phyloP scores from a whole-genome alignment of 2,113 vertebrate species.

The Onychostoma macrolepis region DNA sequence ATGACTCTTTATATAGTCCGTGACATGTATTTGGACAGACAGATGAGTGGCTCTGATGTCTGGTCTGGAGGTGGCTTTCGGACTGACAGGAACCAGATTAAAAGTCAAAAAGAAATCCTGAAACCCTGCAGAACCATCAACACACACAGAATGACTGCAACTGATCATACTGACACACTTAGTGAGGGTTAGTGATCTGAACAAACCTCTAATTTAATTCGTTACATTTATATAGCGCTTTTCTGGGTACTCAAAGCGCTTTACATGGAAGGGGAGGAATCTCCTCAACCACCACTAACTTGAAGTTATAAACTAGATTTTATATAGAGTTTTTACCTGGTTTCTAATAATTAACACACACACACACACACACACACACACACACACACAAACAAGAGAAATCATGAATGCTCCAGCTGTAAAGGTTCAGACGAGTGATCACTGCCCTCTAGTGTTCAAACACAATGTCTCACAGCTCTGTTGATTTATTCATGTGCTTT shows the following conservation, averaged over 20 bases:
- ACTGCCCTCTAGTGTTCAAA: constrained; percentile 64
- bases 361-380: no score
- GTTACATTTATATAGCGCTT: no score
- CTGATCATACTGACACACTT: neutral
- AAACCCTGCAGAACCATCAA: neutral
- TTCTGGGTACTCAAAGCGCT: no score
- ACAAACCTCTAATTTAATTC: neutral
- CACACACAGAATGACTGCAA: neutral
- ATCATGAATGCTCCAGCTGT: neutral
- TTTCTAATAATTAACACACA: neutral
- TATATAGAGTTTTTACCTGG: neutral
- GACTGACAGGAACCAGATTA: neutral
- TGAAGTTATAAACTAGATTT: neutral
- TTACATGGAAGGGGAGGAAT: no score
- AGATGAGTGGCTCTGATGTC: neutral
- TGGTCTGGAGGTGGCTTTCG: neutral
- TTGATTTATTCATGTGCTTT: neutral
- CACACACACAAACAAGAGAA: no score
- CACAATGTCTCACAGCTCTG: neutral
- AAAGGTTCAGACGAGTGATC: no score
- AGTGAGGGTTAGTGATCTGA: neutral
- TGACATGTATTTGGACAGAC: neutral
- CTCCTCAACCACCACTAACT: no score
- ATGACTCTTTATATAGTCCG: neutral
- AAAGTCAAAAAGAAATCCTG: neutral